These are phyloP conservation scores for Cacatua alba DNA, from an alignment of 2,113 vertebrate genomes.

Conservation along the genomic window DNA sequence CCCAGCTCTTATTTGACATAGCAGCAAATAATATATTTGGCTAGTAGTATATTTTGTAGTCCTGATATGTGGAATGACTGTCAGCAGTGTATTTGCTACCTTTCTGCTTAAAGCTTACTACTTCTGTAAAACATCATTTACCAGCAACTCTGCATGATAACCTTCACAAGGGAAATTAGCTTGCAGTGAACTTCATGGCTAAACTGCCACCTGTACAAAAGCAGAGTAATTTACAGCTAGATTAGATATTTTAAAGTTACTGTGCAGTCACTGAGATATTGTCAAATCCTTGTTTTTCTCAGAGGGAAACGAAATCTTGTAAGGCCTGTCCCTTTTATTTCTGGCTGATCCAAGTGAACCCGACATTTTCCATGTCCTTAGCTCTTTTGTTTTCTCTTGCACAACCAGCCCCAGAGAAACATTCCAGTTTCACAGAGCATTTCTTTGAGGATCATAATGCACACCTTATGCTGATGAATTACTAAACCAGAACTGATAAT, in stretches of 20 bases:
- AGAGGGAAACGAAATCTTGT: background rate
- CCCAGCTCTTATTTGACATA: background rate
- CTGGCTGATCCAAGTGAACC: background rate
- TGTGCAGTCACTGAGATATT: background rate
- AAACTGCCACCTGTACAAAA: background rate
- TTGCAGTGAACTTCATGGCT: background rate
- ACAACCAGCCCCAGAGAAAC: background rate
- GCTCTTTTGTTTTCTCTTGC: background rate
- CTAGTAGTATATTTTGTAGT: background rate
- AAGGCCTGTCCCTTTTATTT: background rate
- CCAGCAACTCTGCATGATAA: background rate
- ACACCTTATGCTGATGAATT: background rate
- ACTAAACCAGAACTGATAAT: background rate
- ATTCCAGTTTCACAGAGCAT: background rate
- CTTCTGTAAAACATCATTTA: background rate
- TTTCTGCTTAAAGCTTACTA: background rate
- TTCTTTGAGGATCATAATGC: background rate
- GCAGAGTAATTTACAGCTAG: background rate
- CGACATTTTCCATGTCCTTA: background rate
- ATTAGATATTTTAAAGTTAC: background rate
- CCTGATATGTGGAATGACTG: background rate
- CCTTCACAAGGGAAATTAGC: background rate
- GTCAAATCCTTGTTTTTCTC: background rate
- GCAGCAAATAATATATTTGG: background rate
- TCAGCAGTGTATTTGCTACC: background rate